Conservation (phyloP, 2,888 invertebrate genomes). For the Pharmacophagus antenor region DNA sequence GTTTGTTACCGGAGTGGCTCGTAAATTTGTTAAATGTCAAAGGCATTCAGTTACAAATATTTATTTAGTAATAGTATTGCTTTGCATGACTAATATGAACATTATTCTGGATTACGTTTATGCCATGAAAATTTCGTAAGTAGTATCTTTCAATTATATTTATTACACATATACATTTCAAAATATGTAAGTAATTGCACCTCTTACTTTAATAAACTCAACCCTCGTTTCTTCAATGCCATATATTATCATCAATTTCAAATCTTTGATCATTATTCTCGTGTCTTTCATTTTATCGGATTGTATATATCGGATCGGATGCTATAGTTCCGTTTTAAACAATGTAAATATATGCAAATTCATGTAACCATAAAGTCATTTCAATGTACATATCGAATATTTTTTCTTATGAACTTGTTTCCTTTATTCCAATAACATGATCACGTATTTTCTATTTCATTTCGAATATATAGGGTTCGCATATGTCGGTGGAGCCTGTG, state of each 20-base stretch:
- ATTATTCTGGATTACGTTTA: slow-evolving; percentile 16
- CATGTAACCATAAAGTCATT: neutral
- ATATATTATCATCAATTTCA: slow-evolving; percentile 6
- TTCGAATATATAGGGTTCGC: slow-evolving; percentile 85
- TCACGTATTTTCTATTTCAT: neutral
- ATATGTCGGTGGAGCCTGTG: slow-evolving; percentile 97
- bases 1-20: slow-evolving; percentile 8
- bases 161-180: slow-evolving; percentile 15
- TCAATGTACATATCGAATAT: neutral
- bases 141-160: slow-evolving; percentile 10
- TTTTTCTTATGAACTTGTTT: neutral
- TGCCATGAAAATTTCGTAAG: slow-evolving; percentile 13
- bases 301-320: neutral
- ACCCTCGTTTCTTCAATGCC: neutral
- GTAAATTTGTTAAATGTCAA: slow-evolving; percentile 12
- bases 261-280: neutral
- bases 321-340: neutral
- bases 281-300: neutral
- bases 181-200: neutral
- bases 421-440: neutral
- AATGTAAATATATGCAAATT: neutral
- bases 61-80: slow-evolving; percentile 19
- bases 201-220: neutral
- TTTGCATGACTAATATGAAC: slow-evolving; percentile 30
- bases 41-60: slow-evolving; percentile 14